phyloP scores from a whole-genome alignment of 2,797 vertebrate species.

The Alectoris magna region DNA sequence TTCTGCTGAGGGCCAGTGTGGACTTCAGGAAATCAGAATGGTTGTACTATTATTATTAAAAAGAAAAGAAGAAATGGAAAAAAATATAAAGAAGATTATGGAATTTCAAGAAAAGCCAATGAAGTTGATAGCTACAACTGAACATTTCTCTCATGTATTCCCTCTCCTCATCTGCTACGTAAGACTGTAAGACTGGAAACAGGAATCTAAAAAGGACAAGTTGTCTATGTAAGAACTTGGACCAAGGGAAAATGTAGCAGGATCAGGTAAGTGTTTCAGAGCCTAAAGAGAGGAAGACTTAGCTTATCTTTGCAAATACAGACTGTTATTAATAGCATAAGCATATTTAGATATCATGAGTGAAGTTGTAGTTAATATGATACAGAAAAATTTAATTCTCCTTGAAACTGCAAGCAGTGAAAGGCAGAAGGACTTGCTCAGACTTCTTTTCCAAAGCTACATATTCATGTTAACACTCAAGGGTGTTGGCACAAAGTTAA shows the following conservation, averaged over 20 bases:
- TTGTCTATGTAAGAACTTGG: neutral
- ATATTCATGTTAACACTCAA: neutral
- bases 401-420: neutral
- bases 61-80: neutral
- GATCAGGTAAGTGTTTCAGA: neutral
- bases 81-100: neutral
- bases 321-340: neutral
- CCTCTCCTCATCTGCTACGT: neutral
- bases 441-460: neutral
- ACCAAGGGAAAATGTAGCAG: neutral
- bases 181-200: neutral
- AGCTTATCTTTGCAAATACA: conserved; percentile 1
- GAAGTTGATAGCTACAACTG: neutral
- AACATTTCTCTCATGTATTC: neutral
- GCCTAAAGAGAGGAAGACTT: neutral
- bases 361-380: neutral
- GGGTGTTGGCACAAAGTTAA: neutral
- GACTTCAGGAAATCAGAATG: neutral
- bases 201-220: neutral
- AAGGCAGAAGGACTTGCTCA: neutral
- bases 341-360: neutral
- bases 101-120: neutral
- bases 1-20: neutral
- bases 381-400: neutral
- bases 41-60: neutral